phyloP scores from a whole-genome alignment of 2,797 vertebrate genomes.

The Gorsachius magnificus region DNA sequence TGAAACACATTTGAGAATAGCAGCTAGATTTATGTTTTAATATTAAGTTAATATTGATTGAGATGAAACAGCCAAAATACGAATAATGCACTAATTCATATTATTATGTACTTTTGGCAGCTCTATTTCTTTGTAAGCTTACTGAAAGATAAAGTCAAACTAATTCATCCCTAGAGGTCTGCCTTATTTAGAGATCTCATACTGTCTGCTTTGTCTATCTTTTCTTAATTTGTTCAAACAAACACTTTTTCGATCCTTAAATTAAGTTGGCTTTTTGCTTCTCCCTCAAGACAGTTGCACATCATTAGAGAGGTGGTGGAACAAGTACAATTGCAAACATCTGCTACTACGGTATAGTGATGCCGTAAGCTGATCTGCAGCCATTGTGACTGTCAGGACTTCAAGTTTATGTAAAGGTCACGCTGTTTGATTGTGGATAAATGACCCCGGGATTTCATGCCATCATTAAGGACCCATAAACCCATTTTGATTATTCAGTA shows the following conservation, averaged over 20 bases:
- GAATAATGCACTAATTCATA: constrained; percentile 22
- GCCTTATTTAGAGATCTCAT: constrained; percentile 2
- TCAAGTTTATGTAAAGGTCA: constrained; percentile 32
- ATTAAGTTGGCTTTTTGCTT: constrained; percentile 30
- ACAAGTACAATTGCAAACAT: constrained; percentile 38
- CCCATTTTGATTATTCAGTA: background rate
- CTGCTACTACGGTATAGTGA: background rate
- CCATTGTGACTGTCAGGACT: background rate
- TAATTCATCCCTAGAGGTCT: background rate
- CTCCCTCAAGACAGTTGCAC: constrained; percentile 24
- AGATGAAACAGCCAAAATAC: background rate
- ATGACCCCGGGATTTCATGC: background rate
- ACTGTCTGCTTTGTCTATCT: constrained; percentile 11
- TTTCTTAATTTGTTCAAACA: constrained; percentile 47
- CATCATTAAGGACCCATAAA: background rate
- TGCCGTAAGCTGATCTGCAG: background rate
- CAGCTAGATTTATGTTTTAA: constrained; percentile 25
- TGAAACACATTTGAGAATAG: constrained; percentile 4
- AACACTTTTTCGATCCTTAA: constrained; percentile 13
- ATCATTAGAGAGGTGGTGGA: constrained; percentile 15
- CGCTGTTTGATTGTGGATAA: background rate
- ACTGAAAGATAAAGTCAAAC: background rate
- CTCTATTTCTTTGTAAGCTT: background rate
- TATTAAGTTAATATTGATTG: constrained; percentile 56
- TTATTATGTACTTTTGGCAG: background rate